phyloP scores from a whole-genome alignment of 1,140 invertebrate genomes.

The Pogonus chalceus region DNA sequence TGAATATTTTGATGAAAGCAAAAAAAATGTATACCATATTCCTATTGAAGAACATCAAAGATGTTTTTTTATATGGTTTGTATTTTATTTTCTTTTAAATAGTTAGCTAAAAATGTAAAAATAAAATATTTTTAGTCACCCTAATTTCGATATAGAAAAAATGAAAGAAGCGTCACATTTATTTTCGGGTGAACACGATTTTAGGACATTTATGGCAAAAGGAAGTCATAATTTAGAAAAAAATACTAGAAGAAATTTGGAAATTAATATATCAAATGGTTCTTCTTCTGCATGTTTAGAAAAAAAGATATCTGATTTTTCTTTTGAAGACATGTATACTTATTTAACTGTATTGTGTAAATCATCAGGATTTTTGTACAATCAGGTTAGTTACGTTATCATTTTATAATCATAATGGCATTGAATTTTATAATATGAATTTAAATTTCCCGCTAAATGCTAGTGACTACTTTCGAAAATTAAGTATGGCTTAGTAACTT shows the following conservation, averaged over 20 bases:
- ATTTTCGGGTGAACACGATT: conserved; percentile 55
- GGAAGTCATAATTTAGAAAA: conserved; percentile 27
- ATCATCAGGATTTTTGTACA: conserved; percentile 58
- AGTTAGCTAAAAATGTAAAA: conserved; percentile 9
- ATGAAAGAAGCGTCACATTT: conserved; percentile 42
- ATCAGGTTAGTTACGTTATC: conserved; percentile 46
- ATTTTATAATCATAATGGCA: neutral
- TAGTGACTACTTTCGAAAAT: no score
- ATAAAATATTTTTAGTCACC: conserved; percentile 38
- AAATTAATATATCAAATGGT: conserved; percentile 35
- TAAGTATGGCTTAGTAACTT: no score
- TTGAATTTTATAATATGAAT: neutral
- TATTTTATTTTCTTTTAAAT: conserved; percentile 12
- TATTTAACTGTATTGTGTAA: conserved; percentile 55
- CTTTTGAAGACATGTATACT: conserved; percentile 30
- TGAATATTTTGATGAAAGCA: conserved; percentile 21
- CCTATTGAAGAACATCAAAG: conserved; percentile 45
- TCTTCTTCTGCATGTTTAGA: neutral
- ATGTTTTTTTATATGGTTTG: conserved; percentile 39
- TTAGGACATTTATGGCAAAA: conserved; percentile 52
- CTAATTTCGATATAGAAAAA: conserved; percentile 47
- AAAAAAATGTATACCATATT: conserved; percentile 27
- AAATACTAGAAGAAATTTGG: conserved; percentile 37
- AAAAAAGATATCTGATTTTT: conserved; percentile 26
- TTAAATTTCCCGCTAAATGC: neutral